Base-by-base conservation (phyloP, 2,797 vertebrate species). In the Xenops minutus region DNA sequence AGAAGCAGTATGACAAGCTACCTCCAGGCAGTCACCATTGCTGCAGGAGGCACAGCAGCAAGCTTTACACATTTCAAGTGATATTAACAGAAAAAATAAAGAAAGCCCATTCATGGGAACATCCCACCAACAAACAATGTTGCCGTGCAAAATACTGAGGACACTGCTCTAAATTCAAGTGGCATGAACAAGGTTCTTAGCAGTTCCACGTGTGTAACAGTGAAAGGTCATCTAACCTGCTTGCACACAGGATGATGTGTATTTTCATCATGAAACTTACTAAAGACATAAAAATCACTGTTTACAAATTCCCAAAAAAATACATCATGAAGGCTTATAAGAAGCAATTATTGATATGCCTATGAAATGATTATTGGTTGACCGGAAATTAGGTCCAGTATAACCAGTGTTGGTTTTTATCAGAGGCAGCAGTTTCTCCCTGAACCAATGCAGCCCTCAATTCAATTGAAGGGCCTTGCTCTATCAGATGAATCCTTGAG, bases 401-500 rank as follows among this genome's bases (percentile, higher is more conserved):
- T 23, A 78, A 2, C 8, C 14, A 37, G 1, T 16, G 16, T 1
- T 46, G 5, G 4, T 56, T 75, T 76, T 32, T 59, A 6, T 1
- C 71, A 34, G 14, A 67, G 14, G 10, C 11, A 82, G 10, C 11
- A 62, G 26, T 18, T 72, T 56, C 44, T 44, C 12, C 10, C 39
- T 44, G 23, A 83, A 62, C 2, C 37, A 84, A 10, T 11, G 4
- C 11, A 87, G 48, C 4, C 6, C 14, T 13, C 10, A 30, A 4
- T 4, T 43, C 15, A 39, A 48, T 4, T 0, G 0, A 64, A 64
- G 27, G 29, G 29, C 12, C 29, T 76, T 6, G 2, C 10, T 43
- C 32, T 43, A 10, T 6, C 69, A 59, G 12, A 68, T 5, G 12
- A 90, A 51, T 34, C 39, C 44, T 69, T 2, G 0, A 73, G 15